These are phyloP conservation scores for Acanthoscelides obtectus DNA, from an alignment of 2,888 invertebrate genomes.

Conservation along the genomic window DNA sequence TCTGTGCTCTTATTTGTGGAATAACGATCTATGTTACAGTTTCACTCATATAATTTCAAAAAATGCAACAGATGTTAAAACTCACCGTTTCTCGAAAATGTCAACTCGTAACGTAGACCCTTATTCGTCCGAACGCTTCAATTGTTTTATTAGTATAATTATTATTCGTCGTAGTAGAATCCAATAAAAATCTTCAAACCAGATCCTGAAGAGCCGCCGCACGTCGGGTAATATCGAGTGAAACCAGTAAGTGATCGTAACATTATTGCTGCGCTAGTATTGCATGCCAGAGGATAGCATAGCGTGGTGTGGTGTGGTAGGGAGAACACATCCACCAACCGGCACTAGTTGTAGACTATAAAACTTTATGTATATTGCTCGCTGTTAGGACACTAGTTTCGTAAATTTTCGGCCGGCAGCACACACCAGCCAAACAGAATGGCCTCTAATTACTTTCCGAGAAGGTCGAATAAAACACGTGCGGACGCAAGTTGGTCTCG, in stretches of 20 bases:
- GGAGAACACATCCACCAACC: slow-evolving; percentile 25
- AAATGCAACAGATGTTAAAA: too few relatives aligned
- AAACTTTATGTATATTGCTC: slow-evolving; percentile 47
- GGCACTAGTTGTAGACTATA: slow-evolving; percentile 39
- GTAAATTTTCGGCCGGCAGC: not conserved
- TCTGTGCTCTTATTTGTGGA: too few relatives aligned
- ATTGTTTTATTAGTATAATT: too few relatives aligned
- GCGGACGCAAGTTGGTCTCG: not conserved
- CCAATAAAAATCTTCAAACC: too few relatives aligned
- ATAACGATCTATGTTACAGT: too few relatives aligned
- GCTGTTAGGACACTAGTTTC: slow-evolving; percentile 27
- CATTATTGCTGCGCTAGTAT: not conserved
- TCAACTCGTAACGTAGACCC: too few relatives aligned
- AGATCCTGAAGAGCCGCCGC: not conserved
- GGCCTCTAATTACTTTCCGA: not conserved
- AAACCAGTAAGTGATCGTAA: not conserved
- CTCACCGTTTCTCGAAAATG: too few relatives aligned
- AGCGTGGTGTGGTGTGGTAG: not conserved
- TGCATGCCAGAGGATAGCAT: not conserved
- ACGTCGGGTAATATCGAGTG: not conserved
- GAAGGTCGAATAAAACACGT: not conserved
- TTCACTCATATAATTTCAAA: too few relatives aligned
- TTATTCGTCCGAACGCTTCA: too few relatives aligned
- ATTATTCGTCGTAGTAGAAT: too few relatives aligned
- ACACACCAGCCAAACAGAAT: not conserved